These are phyloP conservation scores for Caenorhabditis sp. DNA, from an alignment of 2,888 invertebrate genomes.

Conservation along the genomic window DNA sequence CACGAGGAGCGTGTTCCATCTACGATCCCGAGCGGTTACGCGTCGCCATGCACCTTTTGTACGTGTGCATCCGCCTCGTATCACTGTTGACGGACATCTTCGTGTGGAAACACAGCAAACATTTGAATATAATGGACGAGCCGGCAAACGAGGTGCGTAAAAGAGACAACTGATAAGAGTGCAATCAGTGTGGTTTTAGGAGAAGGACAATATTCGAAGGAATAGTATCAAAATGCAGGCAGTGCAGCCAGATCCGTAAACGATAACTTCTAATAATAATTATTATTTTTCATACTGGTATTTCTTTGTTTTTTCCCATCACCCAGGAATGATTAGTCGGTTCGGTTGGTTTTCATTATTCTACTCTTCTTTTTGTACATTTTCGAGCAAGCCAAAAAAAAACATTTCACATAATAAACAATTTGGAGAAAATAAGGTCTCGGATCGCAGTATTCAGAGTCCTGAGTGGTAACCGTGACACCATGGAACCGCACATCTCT, in stretches of 20 bases:
- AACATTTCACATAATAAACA: no score
- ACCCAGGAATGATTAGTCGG: background rate
- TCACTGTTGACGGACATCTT: constrained; percentile 75
- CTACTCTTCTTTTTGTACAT: constrained; percentile 29
- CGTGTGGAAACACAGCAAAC: constrained; percentile 77
- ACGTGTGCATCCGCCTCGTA: constrained; percentile 70
- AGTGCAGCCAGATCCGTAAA: constrained; percentile 39
- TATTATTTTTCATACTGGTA: constrained; percentile 32
- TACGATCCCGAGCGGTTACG: constrained; percentile 79
- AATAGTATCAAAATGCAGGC: constrained; percentile 49
- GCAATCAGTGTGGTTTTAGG: constrained; percentile 6
- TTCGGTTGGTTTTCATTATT: background rate
- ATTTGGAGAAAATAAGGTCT: no score
- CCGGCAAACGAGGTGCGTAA: constrained; percentile 59
- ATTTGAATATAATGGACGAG: constrained; percentile 76
- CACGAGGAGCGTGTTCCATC: constrained; percentile 79
- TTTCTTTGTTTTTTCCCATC: background rate
- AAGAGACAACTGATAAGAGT: background rate
- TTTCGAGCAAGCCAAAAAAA: constrained; percentile 16
- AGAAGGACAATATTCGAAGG: constrained; percentile 41
- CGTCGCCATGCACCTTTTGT: constrained; percentile 74
- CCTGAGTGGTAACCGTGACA: constrained; percentile 73
- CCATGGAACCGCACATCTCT: constrained; percentile 59
- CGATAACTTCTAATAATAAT: background rate
- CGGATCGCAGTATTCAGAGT: constrained; percentile 71